Evolutionary conservation across 1,140 invertebrate genomes (phyloP).

Genomic region (Tetranychus urticae): DNA sequence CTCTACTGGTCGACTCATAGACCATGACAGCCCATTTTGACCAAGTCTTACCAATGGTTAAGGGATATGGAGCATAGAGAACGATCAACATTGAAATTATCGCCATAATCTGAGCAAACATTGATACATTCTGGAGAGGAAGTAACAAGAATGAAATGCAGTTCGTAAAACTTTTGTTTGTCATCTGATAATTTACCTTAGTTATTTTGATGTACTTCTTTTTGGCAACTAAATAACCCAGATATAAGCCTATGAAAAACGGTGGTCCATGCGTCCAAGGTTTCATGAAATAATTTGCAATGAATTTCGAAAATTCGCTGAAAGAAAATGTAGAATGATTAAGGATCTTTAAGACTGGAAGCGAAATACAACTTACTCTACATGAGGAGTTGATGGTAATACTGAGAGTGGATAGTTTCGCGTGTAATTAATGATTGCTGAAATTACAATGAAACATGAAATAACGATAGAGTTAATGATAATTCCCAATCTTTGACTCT

Average conservation of each 20-base stretch:
- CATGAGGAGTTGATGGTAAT: not conserved
- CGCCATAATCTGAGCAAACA: not conserved
- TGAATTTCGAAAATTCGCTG: not conserved
- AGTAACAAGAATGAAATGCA: too few relatives aligned
- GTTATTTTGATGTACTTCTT: not conserved
- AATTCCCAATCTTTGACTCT: not conserved
- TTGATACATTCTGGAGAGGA: not conserved
- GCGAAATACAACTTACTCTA: not conserved
- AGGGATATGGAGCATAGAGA: not conserved
- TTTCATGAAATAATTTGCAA: not conserved
- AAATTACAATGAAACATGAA: not conserved
- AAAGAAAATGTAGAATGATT: not conserved
- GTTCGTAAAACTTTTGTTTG: too few relatives aligned
- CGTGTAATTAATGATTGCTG: not conserved
- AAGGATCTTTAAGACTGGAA: too few relatives aligned
- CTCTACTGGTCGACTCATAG: conserved; percentile 11
- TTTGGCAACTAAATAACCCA: not conserved
- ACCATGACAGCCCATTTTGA: not conserved
- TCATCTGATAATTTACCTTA: not conserved
- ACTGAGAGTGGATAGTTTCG: not conserved
- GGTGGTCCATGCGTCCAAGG: not conserved
- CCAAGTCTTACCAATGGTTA: not conserved
- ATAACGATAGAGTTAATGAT: not conserved
- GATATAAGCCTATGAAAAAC: not conserved
- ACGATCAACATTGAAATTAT: not conserved